Base-by-base conservation (phyloP, 2,888 invertebrate species). In the Psococerastis gibbosa region DNA sequence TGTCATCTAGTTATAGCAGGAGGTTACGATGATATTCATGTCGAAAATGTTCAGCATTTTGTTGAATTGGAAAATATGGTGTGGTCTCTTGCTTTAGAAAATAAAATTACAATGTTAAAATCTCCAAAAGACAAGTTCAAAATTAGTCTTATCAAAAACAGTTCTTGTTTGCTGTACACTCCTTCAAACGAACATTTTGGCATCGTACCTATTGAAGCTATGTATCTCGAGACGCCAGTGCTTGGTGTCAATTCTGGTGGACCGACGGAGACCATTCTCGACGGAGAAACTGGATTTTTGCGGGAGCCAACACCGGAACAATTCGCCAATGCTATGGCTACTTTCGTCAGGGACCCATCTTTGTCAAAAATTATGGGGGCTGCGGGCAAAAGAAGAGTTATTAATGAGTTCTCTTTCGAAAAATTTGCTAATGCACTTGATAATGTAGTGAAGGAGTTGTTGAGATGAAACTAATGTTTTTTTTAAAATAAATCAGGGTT, bases 121-220 rank as follows among this genome's bases (percentile, higher is more conserved):
- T 95, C 95, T 1, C 87, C 92, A 1, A 76, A 75, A 41, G 94
- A 97, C 57, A 62, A 68, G 32, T 71, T 79, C 44, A 99, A 99
- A 63, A 70, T 82, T 4, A 72, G 78, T 11, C 63, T 98, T 16
- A 65, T 98, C n/a, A 65, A 71, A 27, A 64, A 74, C 45, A 79
- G 84, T 52, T 71, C 75, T 44, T 80, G 84, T 49, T 64, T 99
- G 16, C 57, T 98, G 17, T 99, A 99, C 57, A 99, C 98, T 5
- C 98, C 98, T 2, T 75, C 80, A 2, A 84, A 85, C 58, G 98
- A 99, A 61, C 98, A 99, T 65, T 98, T 98, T 67, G 98, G 98
- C 3, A 99, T 99, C 54, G 98, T 98, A 6, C 98, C 99, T 0
- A 66, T 99, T 43, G 98, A 99, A 67, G 94, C 95, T 0, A 98